Conservation (phyloP, 2,113 vertebrate genomes). For the Peromyscus maniculatus region DNA sequence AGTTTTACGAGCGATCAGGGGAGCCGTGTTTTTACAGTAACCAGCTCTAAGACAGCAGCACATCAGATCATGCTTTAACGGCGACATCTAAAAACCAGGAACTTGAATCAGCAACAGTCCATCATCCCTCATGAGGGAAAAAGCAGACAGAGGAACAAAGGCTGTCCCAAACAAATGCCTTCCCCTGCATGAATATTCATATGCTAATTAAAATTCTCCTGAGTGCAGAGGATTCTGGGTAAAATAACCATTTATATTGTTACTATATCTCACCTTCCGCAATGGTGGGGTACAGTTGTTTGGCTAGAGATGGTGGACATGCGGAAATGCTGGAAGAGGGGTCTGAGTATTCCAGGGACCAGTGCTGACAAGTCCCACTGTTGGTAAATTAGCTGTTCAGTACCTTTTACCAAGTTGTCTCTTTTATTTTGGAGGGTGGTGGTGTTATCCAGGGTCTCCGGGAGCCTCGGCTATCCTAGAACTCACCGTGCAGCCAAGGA, state of each 20-base stretch:
- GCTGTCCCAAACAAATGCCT: background rate
- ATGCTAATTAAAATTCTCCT: slow-evolving; percentile 17
- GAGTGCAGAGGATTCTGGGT: background rate
- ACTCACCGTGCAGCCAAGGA: background rate
- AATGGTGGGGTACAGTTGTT: background rate
- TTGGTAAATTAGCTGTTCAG: background rate
- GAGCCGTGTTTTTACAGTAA: background rate
- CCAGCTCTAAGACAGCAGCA: background rate
- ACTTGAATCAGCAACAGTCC: slow-evolving; percentile 7
- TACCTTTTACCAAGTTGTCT: background rate
- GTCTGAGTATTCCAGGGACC: background rate
- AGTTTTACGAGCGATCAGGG: background rate
- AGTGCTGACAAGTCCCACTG: background rate
- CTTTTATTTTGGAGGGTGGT: background rate
- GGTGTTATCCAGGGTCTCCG: background rate
- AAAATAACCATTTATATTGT: slow-evolving; percentile 51
- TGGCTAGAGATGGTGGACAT: slow-evolving; percentile 11
- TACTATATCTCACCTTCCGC: background rate
- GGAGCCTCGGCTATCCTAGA: background rate
- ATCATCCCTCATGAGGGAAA: slow-evolving; percentile 5
- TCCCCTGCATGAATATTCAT: background rate
- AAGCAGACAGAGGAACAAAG: slow-evolving; percentile 47
- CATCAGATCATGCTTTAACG: background rate
- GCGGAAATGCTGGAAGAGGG: background rate
- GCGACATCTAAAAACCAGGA: background rate